Percentiles rank a stretch among this genome's conserved stretches.
phyloP scores from a whole-genome alignment of 2,888 invertebrate genomes.

The Alloscopus bannaensis region DNA sequence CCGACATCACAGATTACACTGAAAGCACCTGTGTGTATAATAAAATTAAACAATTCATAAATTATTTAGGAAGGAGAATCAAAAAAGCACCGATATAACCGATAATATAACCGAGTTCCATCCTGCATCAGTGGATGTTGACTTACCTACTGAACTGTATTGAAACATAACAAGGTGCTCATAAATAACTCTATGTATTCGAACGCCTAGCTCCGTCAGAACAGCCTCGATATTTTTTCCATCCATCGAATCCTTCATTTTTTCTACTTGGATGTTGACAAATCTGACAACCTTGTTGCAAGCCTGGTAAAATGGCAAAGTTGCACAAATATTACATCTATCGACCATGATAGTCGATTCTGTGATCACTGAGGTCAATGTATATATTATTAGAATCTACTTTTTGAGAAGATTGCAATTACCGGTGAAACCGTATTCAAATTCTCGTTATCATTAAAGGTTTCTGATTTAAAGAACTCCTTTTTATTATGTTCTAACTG shows the following conservation, averaged over 20 bases:
- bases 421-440: constrained; percentile 84
- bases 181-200: constrained; percentile 95
- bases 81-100: too few species aligned
- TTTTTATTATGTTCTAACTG: constrained; percentile 96
- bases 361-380: too few species aligned
- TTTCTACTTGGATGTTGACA: constrained; percentile 84
- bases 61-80: constrained; percentile 13
- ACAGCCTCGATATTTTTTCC: constrained; percentile 93
- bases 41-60: constrained; percentile 3
- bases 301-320: constrained; percentile 79
- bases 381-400: not conserved
- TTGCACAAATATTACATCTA: constrained; percentile 21
- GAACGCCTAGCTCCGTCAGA: constrained; percentile 90
- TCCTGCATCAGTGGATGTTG: too few species aligned
- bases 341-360: not conserved
- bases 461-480: constrained; percentile 90
- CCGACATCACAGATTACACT: constrained; percentile 98
- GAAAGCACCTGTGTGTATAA: constrained; percentile 88
- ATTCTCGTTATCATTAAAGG: constrained; percentile 82
- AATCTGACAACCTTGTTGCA: constrained; percentile 90
- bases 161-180: constrained; percentile 96
- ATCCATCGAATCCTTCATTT: constrained; percentile 89
- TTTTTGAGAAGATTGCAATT: constrained; percentile 75
- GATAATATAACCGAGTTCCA: too few species aligned
- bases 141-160: constrained; percentile 91